Evolutionary conservation across 2,113 vertebrate species (phyloP).

Genomic region (Elephantulus edwardii): DNA sequence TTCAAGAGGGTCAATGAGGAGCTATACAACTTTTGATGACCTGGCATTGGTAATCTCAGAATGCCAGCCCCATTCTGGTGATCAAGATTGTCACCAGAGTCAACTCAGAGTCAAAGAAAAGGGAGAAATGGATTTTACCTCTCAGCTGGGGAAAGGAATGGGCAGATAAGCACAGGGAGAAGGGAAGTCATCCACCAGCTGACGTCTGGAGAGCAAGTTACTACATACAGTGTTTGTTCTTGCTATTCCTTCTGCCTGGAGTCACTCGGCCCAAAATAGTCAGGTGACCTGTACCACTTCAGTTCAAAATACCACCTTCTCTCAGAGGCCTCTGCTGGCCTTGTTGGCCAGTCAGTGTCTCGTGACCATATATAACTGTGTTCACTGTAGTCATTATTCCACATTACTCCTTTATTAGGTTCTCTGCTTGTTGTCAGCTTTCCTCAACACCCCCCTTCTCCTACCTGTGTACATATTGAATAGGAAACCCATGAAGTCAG

Average conservation of each 20-base stretch:
- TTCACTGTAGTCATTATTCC: neutral
- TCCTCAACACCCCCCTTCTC: neutral
- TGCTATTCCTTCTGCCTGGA: neutral
- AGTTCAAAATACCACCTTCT: neutral
- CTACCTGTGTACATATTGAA: neutral
- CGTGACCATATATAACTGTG: neutral
- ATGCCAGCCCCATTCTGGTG: neutral
- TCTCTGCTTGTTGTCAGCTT: neutral
- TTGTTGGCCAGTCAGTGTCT: neutral
- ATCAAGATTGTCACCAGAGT: neutral
- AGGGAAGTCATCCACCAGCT: too few species aligned
- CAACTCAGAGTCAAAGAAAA: neutral
- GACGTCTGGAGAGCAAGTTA: neutral
- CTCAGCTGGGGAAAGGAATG: rapidly evolving
- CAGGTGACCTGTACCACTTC: neutral
- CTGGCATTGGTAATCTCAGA: neutral
- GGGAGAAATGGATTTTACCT: neutral
- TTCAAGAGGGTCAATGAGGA: neutral
- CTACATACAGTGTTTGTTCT: neutral
- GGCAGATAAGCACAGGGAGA: rapidly evolving
- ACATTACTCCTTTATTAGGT: neutral
- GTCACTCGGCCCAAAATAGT: neutral
- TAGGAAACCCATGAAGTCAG: neutral
- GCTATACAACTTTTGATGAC: neutral
- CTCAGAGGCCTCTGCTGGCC: neutral